Conservation (phyloP, 2,888 invertebrate genomes). For the Smittia sp. region DNA sequence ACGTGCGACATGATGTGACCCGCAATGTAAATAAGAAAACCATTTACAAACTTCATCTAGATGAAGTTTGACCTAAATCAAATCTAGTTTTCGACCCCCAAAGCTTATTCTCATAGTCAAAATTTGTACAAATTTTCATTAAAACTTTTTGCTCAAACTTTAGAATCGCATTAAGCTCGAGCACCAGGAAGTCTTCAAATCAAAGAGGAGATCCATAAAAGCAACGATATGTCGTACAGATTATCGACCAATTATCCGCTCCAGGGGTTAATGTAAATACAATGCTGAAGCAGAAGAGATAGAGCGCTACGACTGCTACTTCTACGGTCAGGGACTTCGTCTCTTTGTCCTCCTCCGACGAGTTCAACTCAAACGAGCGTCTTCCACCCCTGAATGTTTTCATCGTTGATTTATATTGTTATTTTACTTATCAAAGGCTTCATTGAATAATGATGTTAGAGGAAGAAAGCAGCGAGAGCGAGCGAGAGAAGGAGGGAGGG, state of each 20-base stretch:
- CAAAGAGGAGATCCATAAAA: not conserved
- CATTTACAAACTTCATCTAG: too few relatives aligned
- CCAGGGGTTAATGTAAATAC: slow-evolving; percentile 23
- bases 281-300: not conserved
- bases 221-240: slow-evolving; percentile 35
- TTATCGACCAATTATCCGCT: slow-evolving; percentile 41
- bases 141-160: not conserved
- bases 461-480: not conserved
- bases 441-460: slow-evolving; percentile 9
- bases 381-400: slow-evolving; percentile 35
- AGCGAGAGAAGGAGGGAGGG: not conserved
- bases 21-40: too few relatives aligned
- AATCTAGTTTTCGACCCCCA: too few relatives aligned
- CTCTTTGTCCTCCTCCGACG: not conserved
- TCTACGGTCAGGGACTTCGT: not conserved
- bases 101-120: too few relatives aligned
- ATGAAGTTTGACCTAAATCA: too few relatives aligned
- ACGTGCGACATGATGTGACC: too few relatives aligned
- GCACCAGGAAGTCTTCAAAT: not conserved
- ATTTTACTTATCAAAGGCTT: slow-evolving; percentile 34
- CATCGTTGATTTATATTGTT: slow-evolving; percentile 33
- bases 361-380: not conserved
- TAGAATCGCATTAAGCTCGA: not conserved
- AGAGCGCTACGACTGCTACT: not conserved
- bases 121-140: too few relatives aligned